Base-by-base conservation (phyloP, 1,140 invertebrate species). In the Aradophagus sp. region DNA sequence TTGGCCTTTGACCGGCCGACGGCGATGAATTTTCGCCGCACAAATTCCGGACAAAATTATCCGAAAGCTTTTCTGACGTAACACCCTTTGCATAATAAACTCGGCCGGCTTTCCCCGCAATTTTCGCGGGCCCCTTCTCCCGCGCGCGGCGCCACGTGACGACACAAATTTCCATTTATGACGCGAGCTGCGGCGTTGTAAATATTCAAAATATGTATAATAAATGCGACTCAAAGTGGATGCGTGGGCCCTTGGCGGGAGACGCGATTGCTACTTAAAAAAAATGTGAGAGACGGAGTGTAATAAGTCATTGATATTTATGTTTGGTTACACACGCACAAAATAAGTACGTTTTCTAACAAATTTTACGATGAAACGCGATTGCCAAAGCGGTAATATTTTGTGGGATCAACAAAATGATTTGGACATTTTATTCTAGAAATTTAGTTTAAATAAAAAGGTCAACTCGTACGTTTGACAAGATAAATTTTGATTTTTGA, bases 21-120 rank as follows among this genome's bases (percentile, higher is more conserved):
- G 13, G 31, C 27, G 23, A 31, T 59, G 47, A 31, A 59, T 32
- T 47, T 20, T n/a, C n/a, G n/a, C 1, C 2, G 8, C 34, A 31
- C 12, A 41, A 48, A 34, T 61, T 48, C 16, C 1, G 17, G 23
- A 62, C 45, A 23, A 62, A 59, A 62, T 62, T 62, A 62, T 29
- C 29, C 38, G 2, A 50, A 32, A 42, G 36, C 58, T 42, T 47
- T 20, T 11, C 26, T n/a, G 23, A 13, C 34, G 16, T 31, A 47
- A 62, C 58, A 23, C 58, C 45, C 58, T 62, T 27, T 50, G 58
- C 38, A 50, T 62, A 62, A 62, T 62, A 62, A 62, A 62, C 38
- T 44, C 6, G 11, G 27, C 14, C 12, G 14, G 15, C 23, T 42
- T 36, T 19, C 29, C 32, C 58, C 36, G n/a, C 38, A 62, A 42